A percentile compares a stretch with the other conserved stretches of the same genome.
These are phyloP conservation scores for Parapsyche elsis DNA, from an alignment of 1,140 invertebrate species.

Conservation along the genomic window DNA sequence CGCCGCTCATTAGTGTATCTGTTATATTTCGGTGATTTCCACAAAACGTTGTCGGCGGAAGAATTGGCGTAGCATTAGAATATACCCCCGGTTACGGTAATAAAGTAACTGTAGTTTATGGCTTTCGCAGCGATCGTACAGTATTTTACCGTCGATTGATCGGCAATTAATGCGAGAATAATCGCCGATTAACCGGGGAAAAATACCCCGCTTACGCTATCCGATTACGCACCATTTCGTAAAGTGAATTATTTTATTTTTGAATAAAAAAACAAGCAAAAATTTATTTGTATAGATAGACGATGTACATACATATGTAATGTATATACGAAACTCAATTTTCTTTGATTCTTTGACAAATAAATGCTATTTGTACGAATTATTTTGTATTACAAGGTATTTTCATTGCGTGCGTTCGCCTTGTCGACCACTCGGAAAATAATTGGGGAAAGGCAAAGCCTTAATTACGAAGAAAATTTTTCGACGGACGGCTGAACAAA, in stretches of 20 bases:
- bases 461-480: conserved; percentile 7
- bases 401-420: background rate
- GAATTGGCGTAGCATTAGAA: background rate
- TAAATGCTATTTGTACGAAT: background rate
- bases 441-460: conserved; percentile 16
- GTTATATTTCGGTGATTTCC: no score
- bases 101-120: conserved; percentile 22
- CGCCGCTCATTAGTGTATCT: background rate
- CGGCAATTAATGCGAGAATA: conserved; percentile 23
- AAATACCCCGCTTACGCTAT: conserved; percentile 4
- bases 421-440: background rate
- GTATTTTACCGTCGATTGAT: conserved; percentile 28
- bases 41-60: no score
- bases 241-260: background rate
- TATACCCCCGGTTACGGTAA: background rate
- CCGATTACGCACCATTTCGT: background rate
- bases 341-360: background rate
- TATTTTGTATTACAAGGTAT: background rate
- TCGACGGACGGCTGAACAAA: background rate
- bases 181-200: conserved; percentile 3
- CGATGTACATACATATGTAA: background rate
- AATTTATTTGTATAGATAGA: background rate
- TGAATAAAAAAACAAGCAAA: background rate
- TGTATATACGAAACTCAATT: background rate
- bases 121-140: background rate